Evolutionary conservation across 2,797 vertebrate genomes (phyloP).

Genomic region (Prionace glauca): DNA sequence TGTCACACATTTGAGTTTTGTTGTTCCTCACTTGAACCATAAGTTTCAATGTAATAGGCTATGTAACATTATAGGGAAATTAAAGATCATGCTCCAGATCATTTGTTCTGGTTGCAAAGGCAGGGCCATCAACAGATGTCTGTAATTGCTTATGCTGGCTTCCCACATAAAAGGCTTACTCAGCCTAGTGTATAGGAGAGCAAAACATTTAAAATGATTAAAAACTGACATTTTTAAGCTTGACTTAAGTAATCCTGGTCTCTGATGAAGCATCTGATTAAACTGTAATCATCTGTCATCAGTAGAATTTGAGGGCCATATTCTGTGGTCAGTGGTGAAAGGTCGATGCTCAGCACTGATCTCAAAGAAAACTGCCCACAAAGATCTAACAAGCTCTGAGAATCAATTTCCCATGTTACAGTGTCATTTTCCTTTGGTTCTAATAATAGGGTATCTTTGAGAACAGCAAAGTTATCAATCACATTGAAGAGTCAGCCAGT

Average conservation of each 20-base stretch:
- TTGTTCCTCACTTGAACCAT: background rate
- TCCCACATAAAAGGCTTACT: background rate
- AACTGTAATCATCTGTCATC: background rate
- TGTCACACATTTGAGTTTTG: background rate
- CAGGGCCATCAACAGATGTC: background rate
- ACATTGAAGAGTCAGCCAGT: background rate
- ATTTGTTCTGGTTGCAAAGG: background rate
- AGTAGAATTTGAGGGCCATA: background rate
- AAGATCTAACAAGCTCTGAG: background rate
- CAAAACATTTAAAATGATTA: background rate
- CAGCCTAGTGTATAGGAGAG: background rate
- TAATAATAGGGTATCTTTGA: background rate
- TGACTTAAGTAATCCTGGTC: background rate
- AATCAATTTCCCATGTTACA: background rate
- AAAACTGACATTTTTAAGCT: background rate
- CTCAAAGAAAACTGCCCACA: background rate
- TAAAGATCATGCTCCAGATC: background rate
- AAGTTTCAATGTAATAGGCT: background rate
- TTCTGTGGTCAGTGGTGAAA: background rate
- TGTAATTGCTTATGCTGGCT: background rate
- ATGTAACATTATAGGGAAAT: background rate
- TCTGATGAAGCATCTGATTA: background rate
- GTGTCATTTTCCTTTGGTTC: background rate
- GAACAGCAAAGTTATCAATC: background rate
- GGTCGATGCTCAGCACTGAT: background rate